phyloP scores from a whole-genome alignment of 2,113 vertebrate genomes.

The Apodemus sylvaticus region DNA sequence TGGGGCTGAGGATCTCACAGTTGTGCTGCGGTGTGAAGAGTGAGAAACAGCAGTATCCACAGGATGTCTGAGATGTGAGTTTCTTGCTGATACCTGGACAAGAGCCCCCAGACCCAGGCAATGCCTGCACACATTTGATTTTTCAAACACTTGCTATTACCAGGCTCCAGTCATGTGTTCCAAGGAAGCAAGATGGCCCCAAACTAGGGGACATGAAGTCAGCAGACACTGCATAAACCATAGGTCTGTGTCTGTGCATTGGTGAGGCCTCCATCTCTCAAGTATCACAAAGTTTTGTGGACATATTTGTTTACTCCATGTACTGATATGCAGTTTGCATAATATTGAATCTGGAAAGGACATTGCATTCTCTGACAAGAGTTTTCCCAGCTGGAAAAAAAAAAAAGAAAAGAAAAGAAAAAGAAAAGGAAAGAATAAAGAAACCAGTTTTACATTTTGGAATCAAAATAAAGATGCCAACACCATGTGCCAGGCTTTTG shows the following conservation, averaged over 20 bases:
- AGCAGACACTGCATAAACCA: fast-evolving
- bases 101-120: neutral
- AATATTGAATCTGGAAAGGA: constrained; percentile 81
- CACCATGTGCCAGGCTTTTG: constrained; percentile 52
- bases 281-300: constrained; percentile 19
- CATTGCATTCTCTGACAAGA: constrained; percentile 71
- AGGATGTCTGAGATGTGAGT: neutral
- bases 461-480: constrained; percentile 74
- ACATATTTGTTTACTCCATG: constrained; percentile 76
- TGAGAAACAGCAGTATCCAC: fast-evolving
- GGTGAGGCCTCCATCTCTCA: constrained; percentile 5
- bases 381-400: constrained; percentile 76
- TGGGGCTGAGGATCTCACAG: neutral
- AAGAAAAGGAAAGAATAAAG: neutral
- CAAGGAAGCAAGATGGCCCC: neutral
- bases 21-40: neutral
- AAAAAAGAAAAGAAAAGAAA: constrained; percentile 3
- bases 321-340: constrained; percentile 76
- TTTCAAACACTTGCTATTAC: neutral
- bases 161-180: neutral
- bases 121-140: neutral
- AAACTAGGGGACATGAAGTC: fast-evolving
- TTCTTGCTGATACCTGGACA: neutral
- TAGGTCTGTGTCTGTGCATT: neutral
- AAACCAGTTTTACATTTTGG: constrained; percentile 48